Evolutionary conservation across 2,888 invertebrate genomes (phyloP), one percentile per base, ranked within the genome.

Genomic region (Theretra japonica): DNA sequence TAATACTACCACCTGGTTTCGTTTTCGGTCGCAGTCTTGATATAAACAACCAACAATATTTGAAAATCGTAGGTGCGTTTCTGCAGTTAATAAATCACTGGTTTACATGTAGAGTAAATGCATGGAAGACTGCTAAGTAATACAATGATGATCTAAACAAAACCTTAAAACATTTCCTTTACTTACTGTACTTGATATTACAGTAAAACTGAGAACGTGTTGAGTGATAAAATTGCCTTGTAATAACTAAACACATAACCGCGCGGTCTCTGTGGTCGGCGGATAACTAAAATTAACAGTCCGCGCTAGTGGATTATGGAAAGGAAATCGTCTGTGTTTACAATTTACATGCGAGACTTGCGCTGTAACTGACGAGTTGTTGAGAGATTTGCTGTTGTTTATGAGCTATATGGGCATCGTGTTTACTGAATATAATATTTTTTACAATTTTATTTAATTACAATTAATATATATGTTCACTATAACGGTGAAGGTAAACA

Each of bases 241-340:
- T 71, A 57, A 75, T 73, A 75, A 48, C 65, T 65, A 65, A 23
- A 23, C 23, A 65, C 65, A 41, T 60, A 60, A 60, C 62, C 41
- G 41, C 48, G 33, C 65, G 65, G 65, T 65, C 23, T 41, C 48
- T 65, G 65, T 65, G 48, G 41, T 65, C 65, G 17, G 5, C 33
- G 33, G 21, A 62, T 48, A 48, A 48, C 41, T 65, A 48, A 48
- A 23, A 65, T 65, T 65, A 48, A 48, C 48, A 65, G 65, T 41
- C 48, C 41, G 15, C 15, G 2, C 48, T 65, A 65, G 41, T 23
- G 41, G 48, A 41, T 23, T 17, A 65, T 65, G 41, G 23, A 48
- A 48, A 41, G 48, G 48, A 65, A 65, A 65, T 65, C 65, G 48
- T 23, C 41, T 21, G 65, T 48, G 23, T 65, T 21, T 65, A 48